These are phyloP conservation scores for Pomacea canaliculata DNA, from an alignment of 2,888 invertebrate genomes.

Conservation along the genomic window DNA sequence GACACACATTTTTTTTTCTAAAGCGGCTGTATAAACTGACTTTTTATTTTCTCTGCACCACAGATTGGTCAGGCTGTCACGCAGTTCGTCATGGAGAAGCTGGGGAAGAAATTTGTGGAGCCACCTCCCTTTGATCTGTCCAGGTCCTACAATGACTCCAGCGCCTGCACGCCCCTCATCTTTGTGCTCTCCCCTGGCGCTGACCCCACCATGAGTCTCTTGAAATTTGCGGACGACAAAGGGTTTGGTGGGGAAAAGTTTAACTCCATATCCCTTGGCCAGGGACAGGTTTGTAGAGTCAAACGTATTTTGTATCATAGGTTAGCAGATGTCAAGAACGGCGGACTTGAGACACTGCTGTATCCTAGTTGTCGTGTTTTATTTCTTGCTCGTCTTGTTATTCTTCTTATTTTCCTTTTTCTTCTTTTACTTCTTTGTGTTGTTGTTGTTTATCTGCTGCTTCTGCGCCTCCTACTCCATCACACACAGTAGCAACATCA, in stretches of 20 bases:
- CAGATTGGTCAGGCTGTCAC: constrained; percentile 73
- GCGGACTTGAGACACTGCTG: too few species aligned
- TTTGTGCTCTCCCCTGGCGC: constrained; percentile 93
- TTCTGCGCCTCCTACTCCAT: too few species aligned
- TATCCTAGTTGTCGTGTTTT: neutral
- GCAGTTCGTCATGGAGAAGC: constrained; percentile 73
- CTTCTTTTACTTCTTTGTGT: too few species aligned
- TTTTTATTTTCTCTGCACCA: too few species aligned
- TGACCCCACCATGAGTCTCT: constrained; percentile 89
- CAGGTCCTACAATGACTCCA: constrained; percentile 87
- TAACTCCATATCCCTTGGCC: constrained; percentile 86
- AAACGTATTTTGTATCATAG: too few species aligned
- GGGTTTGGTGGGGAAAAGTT: constrained; percentile 70
- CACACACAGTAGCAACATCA: too few species aligned
- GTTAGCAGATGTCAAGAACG: too few species aligned
- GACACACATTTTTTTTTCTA: too few species aligned
- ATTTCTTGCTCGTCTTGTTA: neutral
- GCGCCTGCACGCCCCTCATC: constrained; percentile 87
- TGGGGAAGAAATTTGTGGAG: constrained; percentile 86
- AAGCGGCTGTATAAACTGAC: too few species aligned
- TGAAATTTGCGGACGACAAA: constrained; percentile 94
- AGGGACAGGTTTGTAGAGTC: constrained; percentile 88
- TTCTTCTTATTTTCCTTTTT: neutral
- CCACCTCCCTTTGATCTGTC: constrained; percentile 90
- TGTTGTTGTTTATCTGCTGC: too few species aligned